Percentiles rank a stretch among this genome's conserved stretches.
phyloP scores from a whole-genome alignment of 2,113 vertebrate species.

The Herpailurus yagouaroundi region DNA sequence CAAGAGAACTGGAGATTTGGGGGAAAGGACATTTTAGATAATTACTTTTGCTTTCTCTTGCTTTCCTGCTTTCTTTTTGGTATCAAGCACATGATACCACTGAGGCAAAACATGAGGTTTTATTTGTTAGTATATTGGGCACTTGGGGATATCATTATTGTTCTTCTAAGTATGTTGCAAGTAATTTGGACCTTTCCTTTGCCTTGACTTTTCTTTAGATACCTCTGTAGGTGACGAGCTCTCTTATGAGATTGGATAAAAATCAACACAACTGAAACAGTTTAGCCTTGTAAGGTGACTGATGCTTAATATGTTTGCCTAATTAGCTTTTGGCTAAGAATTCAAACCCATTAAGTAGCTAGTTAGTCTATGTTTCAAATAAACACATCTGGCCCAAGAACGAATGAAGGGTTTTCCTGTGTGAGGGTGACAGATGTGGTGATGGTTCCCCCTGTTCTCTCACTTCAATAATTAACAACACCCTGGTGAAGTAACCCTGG shows the following conservation, averaged over 20 bases:
- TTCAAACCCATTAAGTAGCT: slow-evolving; percentile 93
- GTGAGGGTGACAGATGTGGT: slow-evolving; percentile 93
- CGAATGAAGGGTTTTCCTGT: slow-evolving; percentile 78
- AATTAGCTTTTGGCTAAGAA: slow-evolving; percentile 94
- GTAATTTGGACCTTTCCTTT: background rate
- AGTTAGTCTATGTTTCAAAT: slow-evolving; percentile 89
- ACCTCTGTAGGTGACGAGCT: slow-evolving; percentile 40
- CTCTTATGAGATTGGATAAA: slow-evolving; percentile 65
- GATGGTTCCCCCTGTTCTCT: slow-evolving; percentile 87
- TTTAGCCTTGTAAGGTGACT: slow-evolving; percentile 81
- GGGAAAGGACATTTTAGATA: background rate
- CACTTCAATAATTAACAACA: slow-evolving; percentile 92
- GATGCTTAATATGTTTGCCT: slow-evolving; percentile 87
- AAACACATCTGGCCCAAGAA: slow-evolving; percentile 94
- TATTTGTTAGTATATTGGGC: slow-evolving; percentile 6
- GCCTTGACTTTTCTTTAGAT: slow-evolving; percentile 13
- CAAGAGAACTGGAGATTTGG: background rate
- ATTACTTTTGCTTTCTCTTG: background rate
- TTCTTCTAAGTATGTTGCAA: background rate
- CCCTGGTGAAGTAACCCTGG: slow-evolving; percentile 73
- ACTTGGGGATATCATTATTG: slow-evolving; percentile 32
- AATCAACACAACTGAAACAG: slow-evolving; percentile 64
- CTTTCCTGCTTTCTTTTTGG: background rate
- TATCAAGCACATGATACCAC: background rate
- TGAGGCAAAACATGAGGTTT: background rate